These are phyloP conservation scores for Sebastes steindachneri DNA, from an alignment of 2,797 vertebrate genomes.

Conservation along the genomic window DNA sequence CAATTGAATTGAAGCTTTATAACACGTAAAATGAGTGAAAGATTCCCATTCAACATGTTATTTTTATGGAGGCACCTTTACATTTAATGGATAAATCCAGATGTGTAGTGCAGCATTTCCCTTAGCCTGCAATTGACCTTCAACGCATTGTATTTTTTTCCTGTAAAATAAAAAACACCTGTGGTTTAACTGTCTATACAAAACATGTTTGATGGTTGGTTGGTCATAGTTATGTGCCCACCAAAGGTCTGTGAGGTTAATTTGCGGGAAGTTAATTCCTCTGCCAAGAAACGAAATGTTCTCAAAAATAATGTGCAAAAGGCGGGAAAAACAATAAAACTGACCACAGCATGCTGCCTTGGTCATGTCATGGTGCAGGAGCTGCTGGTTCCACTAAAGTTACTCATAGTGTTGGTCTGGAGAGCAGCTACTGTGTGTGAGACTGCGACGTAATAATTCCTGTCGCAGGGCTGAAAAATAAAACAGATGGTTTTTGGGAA, in stretches of 20 bases:
- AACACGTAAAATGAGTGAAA: neutral
- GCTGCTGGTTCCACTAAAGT: slow-evolving; percentile 6
- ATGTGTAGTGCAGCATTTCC: neutral
- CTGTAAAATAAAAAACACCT: neutral
- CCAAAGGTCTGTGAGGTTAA: neutral
- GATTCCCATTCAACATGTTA: neutral
- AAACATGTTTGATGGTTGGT: neutral
- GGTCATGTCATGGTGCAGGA: neutral
- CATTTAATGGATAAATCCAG: neutral
- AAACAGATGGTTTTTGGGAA: slow-evolving; percentile 35
- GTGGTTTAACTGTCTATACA: neutral
- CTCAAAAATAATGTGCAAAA: neutral
- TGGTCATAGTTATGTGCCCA: neutral
- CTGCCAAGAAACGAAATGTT: slow-evolving; percentile 24
- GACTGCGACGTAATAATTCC: slow-evolving; percentile 13
- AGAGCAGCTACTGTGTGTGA: slow-evolving; percentile 35
- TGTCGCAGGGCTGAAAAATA: slow-evolving; percentile 22
- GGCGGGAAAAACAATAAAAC: neutral
- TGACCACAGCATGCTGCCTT: neutral
- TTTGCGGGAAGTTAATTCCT: neutral
- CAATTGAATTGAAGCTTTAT: neutral
- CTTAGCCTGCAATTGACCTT: neutral
- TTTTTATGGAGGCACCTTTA: neutral
- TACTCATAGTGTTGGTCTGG: slow-evolving; percentile 35
- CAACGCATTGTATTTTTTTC: neutral